Percentiles rank a stretch among this genome's conserved stretches.
phyloP scores from a whole-genome alignment of 2,797 vertebrate species.

The Hydrolagus colliei region DNA sequence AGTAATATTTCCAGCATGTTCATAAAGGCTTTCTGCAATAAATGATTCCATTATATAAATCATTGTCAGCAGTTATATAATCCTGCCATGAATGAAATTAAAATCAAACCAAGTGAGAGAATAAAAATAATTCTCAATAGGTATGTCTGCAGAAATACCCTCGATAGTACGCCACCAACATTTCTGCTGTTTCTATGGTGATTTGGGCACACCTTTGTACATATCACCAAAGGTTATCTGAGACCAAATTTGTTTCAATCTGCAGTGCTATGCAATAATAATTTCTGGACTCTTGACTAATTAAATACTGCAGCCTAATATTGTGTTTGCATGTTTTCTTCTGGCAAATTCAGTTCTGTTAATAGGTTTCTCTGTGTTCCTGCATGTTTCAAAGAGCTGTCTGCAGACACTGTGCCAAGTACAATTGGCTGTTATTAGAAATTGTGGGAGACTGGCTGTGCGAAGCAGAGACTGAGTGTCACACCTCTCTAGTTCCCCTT shows the following conservation, averaged over 20 bases:
- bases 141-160: background rate
- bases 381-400: background rate
- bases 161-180: background rate
- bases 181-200: constrained; percentile 19
- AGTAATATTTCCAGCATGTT: background rate
- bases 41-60: background rate
- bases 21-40: background rate
- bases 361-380: background rate
- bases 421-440: too few relatives aligned
- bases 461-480: background rate
- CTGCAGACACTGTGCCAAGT: background rate
- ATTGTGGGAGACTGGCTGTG: background rate
- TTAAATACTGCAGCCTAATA: background rate
- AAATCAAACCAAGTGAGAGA: constrained; percentile 13
- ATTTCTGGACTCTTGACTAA: constrained; percentile 2
- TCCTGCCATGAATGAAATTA: background rate
- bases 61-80: background rate
- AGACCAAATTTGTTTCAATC: constrained; percentile 10
- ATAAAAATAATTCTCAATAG: constrained; percentile 25
- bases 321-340: background rate
- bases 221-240: background rate
- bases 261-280: constrained; percentile 3
- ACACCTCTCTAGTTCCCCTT: background rate
- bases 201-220: background rate
- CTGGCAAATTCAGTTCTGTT: background rate